A percentile compares a stretch with the other conserved stretches of the same genome.
Evolutionary conservation across 1,140 invertebrate genomes (phyloP).

Genomic region (Drosophila rhopaloa): DNA sequence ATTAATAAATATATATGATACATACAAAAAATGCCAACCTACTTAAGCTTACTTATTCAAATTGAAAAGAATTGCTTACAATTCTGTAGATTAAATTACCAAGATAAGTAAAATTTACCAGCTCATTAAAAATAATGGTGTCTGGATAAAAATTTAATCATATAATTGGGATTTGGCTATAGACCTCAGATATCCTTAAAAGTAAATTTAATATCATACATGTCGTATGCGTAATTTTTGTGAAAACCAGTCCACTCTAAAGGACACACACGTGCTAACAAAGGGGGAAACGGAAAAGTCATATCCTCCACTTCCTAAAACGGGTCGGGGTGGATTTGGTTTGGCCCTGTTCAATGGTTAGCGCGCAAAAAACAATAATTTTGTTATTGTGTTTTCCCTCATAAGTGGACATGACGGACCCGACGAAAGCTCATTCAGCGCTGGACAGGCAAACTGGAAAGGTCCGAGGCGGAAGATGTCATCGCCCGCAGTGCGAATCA

Average conservation of each 20-base stretch:
- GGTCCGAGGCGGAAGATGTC: slow-evolving; percentile 55
- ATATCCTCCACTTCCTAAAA: slow-evolving; percentile 1
- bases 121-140: too few species aligned
- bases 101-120: too few species aligned
- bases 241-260: slow-evolving; percentile 3
- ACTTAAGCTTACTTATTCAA: too few species aligned
- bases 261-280: slow-evolving; percentile 22
- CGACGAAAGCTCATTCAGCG: slow-evolving; percentile 56
- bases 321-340: slow-evolving; percentile 8
- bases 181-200: too few species aligned
- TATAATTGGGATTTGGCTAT: too few species aligned
- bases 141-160: too few species aligned
- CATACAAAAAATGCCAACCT: neutral
- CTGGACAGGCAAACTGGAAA: slow-evolving; percentile 54
- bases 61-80: too few species aligned
- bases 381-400: slow-evolving; percentile 53
- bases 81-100: too few species aligned
- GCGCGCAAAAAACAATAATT: slow-evolving; percentile 61
- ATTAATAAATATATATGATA: neutral
- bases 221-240: too few species aligned
- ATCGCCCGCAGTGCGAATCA: slow-evolving; percentile 10
- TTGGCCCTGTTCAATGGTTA: slow-evolving; percentile 32
- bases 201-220: too few species aligned
- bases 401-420: slow-evolving; percentile 53
- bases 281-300: neutral